Base-by-base conservation (phyloP, 2,888 invertebrate genomes). In the Idaea dimidiata region DNA sequence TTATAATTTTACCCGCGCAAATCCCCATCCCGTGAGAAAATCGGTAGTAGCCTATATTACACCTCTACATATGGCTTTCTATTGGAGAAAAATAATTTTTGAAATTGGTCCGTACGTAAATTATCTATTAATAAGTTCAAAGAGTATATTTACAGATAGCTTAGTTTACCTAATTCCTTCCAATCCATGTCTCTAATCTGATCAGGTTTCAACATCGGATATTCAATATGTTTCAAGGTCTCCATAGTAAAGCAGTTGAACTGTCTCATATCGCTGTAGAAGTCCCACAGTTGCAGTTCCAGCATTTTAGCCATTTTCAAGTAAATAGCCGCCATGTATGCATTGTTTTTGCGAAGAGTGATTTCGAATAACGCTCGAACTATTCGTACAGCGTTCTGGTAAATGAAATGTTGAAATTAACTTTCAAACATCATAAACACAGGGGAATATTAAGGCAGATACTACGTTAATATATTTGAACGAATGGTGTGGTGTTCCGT, bases 301-400 rank as follows among this genome's bases (percentile, higher is more conserved):
- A 99, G 93, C 96, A 98, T 98, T 89, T 99, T 98, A 43, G 98
- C 96, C 80, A 99, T 94, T 72, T 94, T 94, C 0, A 99, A 93
- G 70, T 99, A 95, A 6, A 97, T 93, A 0, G 95, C 96, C 0
- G 99, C 96, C 93, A 99, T 95, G 69, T 97, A 93, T 0, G 99
- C 96, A 93, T 97, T 98, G 81, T 97, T 98, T 76, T 96, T 96
- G 32, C 97, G 94, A 6, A 99, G 89, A 0, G 97, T 97, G 68
- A 99, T 97, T 79, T 99, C 99, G 87, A 99, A 99, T 53, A 99
- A 88, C 0, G 99, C 98, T 55, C 99, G 94, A 7, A 97, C 94
- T 73, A 99, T 97, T 62, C 99, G 94, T 0, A 96, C 95, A 8
- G 97, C 96, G 87, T 99, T 99, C 96, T 99, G 89, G 33, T 16